Evolutionary conservation across 2,888 invertebrate genomes (phyloP), one percentile per base, ranked within the genome.

Genomic region (Agrochola macilenta): DNA sequence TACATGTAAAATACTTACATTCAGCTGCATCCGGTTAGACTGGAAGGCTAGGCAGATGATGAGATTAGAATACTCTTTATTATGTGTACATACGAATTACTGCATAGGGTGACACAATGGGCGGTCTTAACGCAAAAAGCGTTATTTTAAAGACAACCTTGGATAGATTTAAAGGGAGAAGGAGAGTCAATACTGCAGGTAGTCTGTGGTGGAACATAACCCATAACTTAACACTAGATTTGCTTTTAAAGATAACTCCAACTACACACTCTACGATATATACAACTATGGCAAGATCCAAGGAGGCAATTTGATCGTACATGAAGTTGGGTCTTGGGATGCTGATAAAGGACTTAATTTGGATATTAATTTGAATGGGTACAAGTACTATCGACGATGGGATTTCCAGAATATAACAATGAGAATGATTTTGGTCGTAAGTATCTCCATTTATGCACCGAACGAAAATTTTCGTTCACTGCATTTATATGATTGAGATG

Each of bases 271-370:
- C 2, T 89, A 86, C 52, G 95, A 95, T 61, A 76, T 93, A 4
- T 94, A 87, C 69, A 95, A 94, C 85, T 94, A 92, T 74, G 95
- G 95, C 0, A 94, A 92, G 88, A 82, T 90, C 2, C 94, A 93
- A 89, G 93, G 93, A 9, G 93, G 94, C 9, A 80, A 85, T 66
- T 87, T 93, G 46, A 89, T 90, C 8, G 60, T 92, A 1, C 82
- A 82, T 8, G 72, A 87, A 54, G 60, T 90, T 26, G 94, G 93
- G 54, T 75, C 75, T 4, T 95, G 94, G 93, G 86, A 78, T 68
- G 0, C 17, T 11, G 26, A 72, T 14, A 77, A 70, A 57, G 91
- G 89, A 12, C 78, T 90, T 20, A 71, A 79, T 76, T 79, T 91
- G 26, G 71, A 83, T 72, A 68, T 81, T 43, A 78, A 90, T 85